Percentiles rank a stretch among this genome's conserved stretches.
phyloP scores from a whole-genome alignment of 2,113 vertebrate genomes.

The Microcebus griseorufus region DNA sequence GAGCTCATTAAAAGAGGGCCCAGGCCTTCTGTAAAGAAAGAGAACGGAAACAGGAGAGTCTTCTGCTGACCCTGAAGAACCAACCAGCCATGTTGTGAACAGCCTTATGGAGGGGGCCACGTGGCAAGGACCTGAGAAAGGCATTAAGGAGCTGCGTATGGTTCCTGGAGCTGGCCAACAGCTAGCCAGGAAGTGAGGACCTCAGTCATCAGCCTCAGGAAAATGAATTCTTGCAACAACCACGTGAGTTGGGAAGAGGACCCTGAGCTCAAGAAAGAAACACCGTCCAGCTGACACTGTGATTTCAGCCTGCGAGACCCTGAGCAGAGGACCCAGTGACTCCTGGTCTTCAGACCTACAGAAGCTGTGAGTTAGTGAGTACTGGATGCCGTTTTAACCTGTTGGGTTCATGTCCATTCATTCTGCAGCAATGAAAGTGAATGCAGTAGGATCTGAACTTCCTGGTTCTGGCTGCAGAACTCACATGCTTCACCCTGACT shows the following conservation, averaged over 20 bases:
- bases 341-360: not conserved
- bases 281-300: not conserved
- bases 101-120: not conserved
- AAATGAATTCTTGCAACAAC: not conserved
- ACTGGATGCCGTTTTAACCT: not conserved
- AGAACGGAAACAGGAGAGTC: not conserved
- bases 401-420: not conserved
- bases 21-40: not conserved
- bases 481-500: too few relatives aligned
- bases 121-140: not conserved
- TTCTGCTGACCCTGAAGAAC: not conserved
- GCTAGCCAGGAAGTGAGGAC: not conserved
- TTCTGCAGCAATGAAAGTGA: not conserved
- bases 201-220: not conserved
- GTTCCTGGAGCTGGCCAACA: not conserved
- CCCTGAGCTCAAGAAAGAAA: not conserved
- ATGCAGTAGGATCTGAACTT: not conserved
- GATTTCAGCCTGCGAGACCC: not conserved
- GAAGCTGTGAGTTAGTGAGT: not conserved
- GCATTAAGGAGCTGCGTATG: not conserved
- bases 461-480: not conserved
- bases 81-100: not conserved
- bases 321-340: not conserved
- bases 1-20: not conserved
- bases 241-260: not conserved